Base-by-base conservation (phyloP, 1,140 invertebrate genomes). In the Apolygus lucorum region DNA sequence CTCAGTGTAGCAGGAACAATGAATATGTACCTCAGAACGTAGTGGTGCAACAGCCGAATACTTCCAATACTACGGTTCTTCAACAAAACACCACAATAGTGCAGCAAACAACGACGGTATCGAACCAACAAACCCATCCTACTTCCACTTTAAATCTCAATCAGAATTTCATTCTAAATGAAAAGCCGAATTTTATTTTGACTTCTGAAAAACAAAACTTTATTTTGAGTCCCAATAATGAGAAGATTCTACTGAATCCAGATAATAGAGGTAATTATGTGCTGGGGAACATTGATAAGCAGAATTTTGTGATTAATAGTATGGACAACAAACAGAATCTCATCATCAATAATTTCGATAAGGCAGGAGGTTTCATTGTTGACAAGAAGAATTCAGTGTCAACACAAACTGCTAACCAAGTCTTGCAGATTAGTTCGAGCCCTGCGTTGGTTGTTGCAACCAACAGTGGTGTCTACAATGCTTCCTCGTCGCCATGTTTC, bases 71-170 rank as follows among this genome's bases (percentile, higher is more conserved):
- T 0, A 77, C 76, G 17, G 74, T 77, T 59, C 72, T 76, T 76
- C 84, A 88, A 72, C 85, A 87, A 67, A 89, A 89, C 70, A 88
- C 88, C 0, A 89, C 86, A 1, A 85, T 86, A 28, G 83, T 87
- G 1, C 85, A 87, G 72, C 85, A 86, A 72, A 86, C 85, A 1
- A 85, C 85, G 1, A 87, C 89, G 81, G 85, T 90, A 2, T 87
- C 88, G 0, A 89, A 89, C 74, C 87, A 88, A 75, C 86, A 88
- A 25, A 70, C 70, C 1, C 72, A 72, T 27, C 70, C 73, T 8
- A 68, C 72, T 13, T 64, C 68, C 28, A 73, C 70, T 66, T 71
- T 72, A 27, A 73, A 69, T 68, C 63, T 74, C 13, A 73, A 73
- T 42, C 73, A 73, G 52, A 74, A 74, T 69, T 74, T 74, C 52